These are phyloP conservation scores for Hyles euphorbiae DNA, from an alignment of 1,140 invertebrate species.

Conservation along the genomic window DNA sequence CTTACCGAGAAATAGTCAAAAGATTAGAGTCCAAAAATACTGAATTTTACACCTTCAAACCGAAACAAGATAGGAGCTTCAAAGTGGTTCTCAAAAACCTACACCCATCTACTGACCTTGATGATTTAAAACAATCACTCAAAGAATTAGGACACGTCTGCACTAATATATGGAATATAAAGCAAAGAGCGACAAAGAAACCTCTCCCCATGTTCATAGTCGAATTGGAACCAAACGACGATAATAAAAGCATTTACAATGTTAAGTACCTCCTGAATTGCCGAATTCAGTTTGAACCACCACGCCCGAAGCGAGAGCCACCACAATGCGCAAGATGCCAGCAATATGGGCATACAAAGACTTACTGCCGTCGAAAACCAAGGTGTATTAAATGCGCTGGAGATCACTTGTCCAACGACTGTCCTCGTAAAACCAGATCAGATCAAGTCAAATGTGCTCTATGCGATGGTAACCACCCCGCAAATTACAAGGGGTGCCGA, in stretches of 20 bases:
- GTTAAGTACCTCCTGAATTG: slow-evolving; percentile 24
- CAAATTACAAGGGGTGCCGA: slow-evolving; percentile 10
- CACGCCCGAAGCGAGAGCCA: slow-evolving; percentile 27
- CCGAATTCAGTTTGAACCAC: slow-evolving; percentile 26
- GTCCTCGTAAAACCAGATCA: slow-evolving; percentile 10
- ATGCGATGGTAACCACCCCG: slow-evolving; percentile 18
- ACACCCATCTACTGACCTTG: slow-evolving; percentile 20
- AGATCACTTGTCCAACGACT: slow-evolving; percentile 6
- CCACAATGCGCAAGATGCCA: slow-evolving; percentile 46
- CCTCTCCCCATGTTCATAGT: slow-evolving; percentile 21
- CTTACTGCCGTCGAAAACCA: slow-evolving; percentile 27
- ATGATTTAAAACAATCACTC: slow-evolving; percentile 17
- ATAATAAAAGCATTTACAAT: slow-evolving; percentile 28
- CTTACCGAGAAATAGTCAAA: slow-evolving; percentile 6
- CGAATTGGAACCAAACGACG: slow-evolving; percentile 18
- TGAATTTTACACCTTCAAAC: slow-evolving; percentile 23
- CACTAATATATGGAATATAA: slow-evolving; percentile 27
- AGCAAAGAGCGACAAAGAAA: slow-evolving; percentile 22
- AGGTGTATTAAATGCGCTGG: slow-evolving; percentile 48
- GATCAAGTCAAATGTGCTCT: slow-evolving; percentile 15
- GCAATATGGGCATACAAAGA: slow-evolving; percentile 43
- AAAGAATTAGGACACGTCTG: slow-evolving; percentile 11
- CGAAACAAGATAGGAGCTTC: slow-evolving; percentile 21
- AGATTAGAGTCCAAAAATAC: slow-evolving; percentile 4
- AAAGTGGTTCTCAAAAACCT: slow-evolving; percentile 29